These are phyloP conservation scores for Rousettus madagascariensis DNA, from an alignment of 2,797 vertebrate species.

Conservation along the genomic window DNA sequence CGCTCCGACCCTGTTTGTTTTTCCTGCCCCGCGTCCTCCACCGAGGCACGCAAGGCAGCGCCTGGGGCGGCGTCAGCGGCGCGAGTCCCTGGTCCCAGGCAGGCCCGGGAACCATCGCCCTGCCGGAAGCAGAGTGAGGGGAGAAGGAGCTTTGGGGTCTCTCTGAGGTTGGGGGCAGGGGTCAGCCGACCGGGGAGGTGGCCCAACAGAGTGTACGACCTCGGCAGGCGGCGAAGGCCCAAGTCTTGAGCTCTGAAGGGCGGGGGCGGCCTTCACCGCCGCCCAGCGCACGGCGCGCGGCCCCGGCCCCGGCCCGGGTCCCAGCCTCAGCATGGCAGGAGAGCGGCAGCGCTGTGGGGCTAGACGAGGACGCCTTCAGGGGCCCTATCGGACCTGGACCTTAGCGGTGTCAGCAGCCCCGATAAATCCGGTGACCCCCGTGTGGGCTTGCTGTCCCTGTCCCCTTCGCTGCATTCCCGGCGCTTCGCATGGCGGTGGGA, in stretches of 20 bases:
- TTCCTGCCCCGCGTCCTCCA: conserved; percentile 90
- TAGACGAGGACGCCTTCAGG: neutral
- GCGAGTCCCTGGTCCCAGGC: neutral
- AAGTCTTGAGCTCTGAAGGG: neutral
- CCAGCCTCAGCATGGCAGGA: neutral
- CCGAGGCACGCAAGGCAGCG: conserved; percentile 88
- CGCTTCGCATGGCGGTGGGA: neutral
- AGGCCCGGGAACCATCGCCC: neutral
- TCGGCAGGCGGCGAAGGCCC: neutral
- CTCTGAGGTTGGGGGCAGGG: neutral
- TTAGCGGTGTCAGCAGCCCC: neutral
- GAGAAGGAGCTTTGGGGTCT: neutral
- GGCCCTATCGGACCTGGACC: neutral
- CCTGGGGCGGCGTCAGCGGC: conserved; percentile 86
- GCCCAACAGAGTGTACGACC: neutral
- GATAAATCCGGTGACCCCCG: neutral
- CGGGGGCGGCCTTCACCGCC: neutral
- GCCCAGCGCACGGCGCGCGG: neutral
- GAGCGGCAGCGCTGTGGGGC: neutral
- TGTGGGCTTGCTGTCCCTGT: fast-evolving
- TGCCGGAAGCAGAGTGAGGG: neutral
- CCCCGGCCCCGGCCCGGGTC: neutral
- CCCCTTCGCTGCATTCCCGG: neutral
- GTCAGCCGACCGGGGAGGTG: neutral
- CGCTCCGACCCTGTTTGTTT: conserved; percentile 91